These are phyloP conservation scores for Cyclophora punctaria DNA, from an alignment of 2,888 invertebrate species.

Conservation along the genomic window DNA sequence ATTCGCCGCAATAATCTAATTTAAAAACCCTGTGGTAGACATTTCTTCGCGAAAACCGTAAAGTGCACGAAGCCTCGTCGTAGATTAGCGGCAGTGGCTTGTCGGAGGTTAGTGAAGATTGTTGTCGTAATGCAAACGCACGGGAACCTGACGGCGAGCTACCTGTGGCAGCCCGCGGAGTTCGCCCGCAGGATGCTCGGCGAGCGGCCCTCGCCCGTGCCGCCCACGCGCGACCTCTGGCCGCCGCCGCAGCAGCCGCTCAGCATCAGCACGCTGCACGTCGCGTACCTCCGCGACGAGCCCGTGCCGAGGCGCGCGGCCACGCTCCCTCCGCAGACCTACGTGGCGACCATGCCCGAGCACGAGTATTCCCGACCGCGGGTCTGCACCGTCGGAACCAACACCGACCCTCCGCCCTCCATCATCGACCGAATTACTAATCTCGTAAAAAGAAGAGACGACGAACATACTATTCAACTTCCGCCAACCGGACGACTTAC, in stretches of 20 bases:
- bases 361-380: conserved; percentile 34
- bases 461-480: conserved; percentile 28
- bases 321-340: conserved; percentile 49
- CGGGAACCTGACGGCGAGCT: conserved; percentile 64
- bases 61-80: conserved; percentile 64
- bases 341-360: conserved; percentile 31
- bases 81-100: conserved; percentile 54
- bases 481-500: conserved; percentile 46
- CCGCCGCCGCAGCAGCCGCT: conserved; percentile 53
- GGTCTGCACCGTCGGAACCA: conserved; percentile 60
- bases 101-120: conserved; percentile 47
- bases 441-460: conserved; percentile 39
- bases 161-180: conserved; percentile 69
- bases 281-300: conserved; percentile 60
- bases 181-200: conserved; percentile 63
- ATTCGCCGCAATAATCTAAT: conserved; percentile 49
- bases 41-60: conserved; percentile 52
- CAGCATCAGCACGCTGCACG: conserved; percentile 64
- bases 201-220: conserved; percentile 61
- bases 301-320: conserved; percentile 44
- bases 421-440: conserved; percentile 37
- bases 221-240: conserved; percentile 64
- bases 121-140: conserved; percentile 63
- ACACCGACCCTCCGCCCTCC: conserved; percentile 57
- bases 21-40: conserved; percentile 41